Evolutionary conservation across 2,113 vertebrate species (phyloP).

Genomic region (Cheilinus undulatus): DNA sequence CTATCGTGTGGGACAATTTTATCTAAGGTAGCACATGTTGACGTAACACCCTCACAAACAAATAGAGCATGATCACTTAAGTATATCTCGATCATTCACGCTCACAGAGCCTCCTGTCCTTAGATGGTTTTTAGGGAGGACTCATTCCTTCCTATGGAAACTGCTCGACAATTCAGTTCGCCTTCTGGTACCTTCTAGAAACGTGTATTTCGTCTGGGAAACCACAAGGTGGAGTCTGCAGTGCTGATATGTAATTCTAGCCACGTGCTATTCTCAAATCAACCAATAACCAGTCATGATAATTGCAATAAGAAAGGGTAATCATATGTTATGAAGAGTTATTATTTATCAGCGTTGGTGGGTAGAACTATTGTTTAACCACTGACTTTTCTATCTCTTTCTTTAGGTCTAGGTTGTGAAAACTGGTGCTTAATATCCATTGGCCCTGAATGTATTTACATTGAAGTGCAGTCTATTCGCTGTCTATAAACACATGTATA

Average conservation of each 20-base stretch:
- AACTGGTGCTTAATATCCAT: background rate
- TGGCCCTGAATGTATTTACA: too few relatives aligned
- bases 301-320: background rate
- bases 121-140: slow-evolving; percentile 24
- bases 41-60: too few relatives aligned
- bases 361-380: background rate
- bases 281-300: background rate
- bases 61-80: background rate
- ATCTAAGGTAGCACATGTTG: too few relatives aligned
- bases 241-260: background rate
- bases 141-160: slow-evolving; percentile 43
- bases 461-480: too few relatives aligned
- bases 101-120: background rate
- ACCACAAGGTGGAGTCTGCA: slow-evolving; percentile 67
- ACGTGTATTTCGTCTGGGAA: slow-evolving; percentile 32
- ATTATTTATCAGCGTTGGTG: background rate
- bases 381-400: background rate
- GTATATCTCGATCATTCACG: background rate
- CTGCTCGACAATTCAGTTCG: slow-evolving; percentile 46
- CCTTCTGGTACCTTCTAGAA: slow-evolving; percentile 83
- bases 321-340: background rate
- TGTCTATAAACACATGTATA: too few relatives aligned
- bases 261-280: slow-evolving; percentile 17
- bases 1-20: too few relatives aligned
- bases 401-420: background rate